Percentiles rank a stretch among this genome's conserved stretches.
Evolutionary conservation across 2,797 vertebrate species (phyloP).

Genomic region (Delichon dasypus): DNA sequence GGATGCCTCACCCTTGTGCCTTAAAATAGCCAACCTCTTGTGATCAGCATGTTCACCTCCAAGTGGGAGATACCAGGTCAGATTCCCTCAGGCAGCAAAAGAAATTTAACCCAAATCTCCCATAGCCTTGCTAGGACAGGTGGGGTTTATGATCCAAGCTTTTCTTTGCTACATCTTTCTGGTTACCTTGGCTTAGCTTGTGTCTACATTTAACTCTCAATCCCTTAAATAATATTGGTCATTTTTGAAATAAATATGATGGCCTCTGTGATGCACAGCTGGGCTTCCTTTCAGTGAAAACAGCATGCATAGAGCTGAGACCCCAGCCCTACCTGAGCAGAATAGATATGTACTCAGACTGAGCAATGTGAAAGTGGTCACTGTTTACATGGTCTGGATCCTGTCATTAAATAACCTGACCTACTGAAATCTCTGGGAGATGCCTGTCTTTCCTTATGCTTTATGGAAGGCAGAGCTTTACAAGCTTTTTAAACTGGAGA

Average conservation of each 20-base stretch:
- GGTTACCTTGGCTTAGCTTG: neutral
- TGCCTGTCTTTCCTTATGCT: neutral
- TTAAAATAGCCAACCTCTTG: slow-evolving; percentile 16
- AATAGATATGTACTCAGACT: neutral
- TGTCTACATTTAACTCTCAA: neutral
- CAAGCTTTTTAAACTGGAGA: neutral
- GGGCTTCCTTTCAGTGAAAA: neutral
- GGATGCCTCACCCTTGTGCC: neutral
- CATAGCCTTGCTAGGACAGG: neutral
- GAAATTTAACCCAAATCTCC: neutral
- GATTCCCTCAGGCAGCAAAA: neutral
- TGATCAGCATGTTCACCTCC: neutral
- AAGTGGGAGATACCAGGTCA: neutral
- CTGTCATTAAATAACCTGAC: neutral
- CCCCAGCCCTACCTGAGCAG: neutral
- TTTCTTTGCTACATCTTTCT: neutral
- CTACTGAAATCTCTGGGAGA: neutral
- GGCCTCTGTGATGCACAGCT: neutral
- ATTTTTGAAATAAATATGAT: neutral
- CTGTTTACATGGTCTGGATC: neutral
- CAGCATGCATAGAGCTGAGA: neutral
- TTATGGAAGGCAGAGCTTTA: neutral
- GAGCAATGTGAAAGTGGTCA: neutral
- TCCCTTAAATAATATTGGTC: neutral
- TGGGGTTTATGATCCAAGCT: neutral